Base-by-base conservation (phyloP, 2,113 vertebrate species). In the Neoarius graeffei region DNA sequence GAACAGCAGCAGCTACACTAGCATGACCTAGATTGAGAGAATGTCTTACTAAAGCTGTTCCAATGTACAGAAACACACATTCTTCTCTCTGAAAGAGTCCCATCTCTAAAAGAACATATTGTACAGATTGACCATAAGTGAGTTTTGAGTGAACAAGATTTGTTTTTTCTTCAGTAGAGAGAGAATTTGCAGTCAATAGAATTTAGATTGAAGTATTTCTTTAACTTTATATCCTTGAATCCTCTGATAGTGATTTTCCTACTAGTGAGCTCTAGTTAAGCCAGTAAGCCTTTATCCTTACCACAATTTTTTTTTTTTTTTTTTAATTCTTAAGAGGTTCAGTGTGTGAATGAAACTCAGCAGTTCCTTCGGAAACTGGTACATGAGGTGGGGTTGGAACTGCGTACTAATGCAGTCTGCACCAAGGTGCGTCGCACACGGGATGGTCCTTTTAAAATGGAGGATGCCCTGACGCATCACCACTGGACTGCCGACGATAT, bases 311-410 rank as follows among this genome's bases (percentile, higher is more conserved):
- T 48, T 85, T 20, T 84, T 4, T 85, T 0, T 85, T 11, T 62
- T 59, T 66, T 14, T 42, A 25, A 85, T 27, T 7, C 89, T 85
- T 14, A 92, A 99, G 98, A 98, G 95, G 94, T 98, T 80, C 97
- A 96, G 19, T 99, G 97, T 87, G 50, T 99, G 88, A 97, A 99
- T 0, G 98, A 99, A 94, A 99, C 97, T 0, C 97, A 97, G 94
- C 95, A 95, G 91, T 97, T 97, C 91, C 94, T 99, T 17, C 89
- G 97, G 5, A 98, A 94, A 91, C 56, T 98, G 23, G 94, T 99
- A 56, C 98, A 99, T 0, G 98, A 99, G 90, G 95, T 99, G 0
- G 98, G 98, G 2, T 92, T 99, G 81, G 98, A 99, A 93, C 95
- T 99, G 86, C 97, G 95, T 90, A 97, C 96, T 0, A 94, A 96